These are phyloP conservation scores for Fukomys damarensis DNA, from an alignment of 2,113 vertebrate genomes.

Conservation along the genomic window DNA sequence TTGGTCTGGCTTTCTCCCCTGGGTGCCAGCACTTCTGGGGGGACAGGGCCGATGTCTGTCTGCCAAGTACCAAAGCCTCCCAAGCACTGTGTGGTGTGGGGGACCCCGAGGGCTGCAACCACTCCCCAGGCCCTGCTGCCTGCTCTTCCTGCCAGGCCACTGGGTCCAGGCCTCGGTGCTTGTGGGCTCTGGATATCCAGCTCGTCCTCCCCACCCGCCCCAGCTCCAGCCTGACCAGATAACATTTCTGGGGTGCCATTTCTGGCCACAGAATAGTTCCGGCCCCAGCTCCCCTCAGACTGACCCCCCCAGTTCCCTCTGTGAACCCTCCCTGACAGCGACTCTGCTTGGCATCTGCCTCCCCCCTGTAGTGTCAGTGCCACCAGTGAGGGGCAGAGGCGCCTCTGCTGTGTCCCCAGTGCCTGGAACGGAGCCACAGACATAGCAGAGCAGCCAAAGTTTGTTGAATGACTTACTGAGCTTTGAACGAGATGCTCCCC, in stretches of 20 bases:
- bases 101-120: background rate
- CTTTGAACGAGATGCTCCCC: accelerated
- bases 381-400: accelerated
- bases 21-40: background rate
- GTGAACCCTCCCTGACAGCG: accelerated
- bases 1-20: background rate
- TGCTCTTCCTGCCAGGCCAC: background rate
- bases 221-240: accelerated
- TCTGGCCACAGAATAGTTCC: background rate
- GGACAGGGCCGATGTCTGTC: accelerated
- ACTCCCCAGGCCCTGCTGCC: background rate
- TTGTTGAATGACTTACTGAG: background rate
- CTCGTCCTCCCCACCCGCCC: accelerated
- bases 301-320: accelerated
- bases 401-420: accelerated
- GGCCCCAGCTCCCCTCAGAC: accelerated
- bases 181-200: background rate
- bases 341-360: no score
- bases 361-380: accelerated
- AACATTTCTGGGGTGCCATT: background rate
- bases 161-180: background rate
- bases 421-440: background rate
- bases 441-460: accelerated
- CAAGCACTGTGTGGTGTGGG: accelerated
- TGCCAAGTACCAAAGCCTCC: background rate